phyloP scores from a whole-genome alignment of 1,140 invertebrate species.

The Hylyphantes graminicola region DNA sequence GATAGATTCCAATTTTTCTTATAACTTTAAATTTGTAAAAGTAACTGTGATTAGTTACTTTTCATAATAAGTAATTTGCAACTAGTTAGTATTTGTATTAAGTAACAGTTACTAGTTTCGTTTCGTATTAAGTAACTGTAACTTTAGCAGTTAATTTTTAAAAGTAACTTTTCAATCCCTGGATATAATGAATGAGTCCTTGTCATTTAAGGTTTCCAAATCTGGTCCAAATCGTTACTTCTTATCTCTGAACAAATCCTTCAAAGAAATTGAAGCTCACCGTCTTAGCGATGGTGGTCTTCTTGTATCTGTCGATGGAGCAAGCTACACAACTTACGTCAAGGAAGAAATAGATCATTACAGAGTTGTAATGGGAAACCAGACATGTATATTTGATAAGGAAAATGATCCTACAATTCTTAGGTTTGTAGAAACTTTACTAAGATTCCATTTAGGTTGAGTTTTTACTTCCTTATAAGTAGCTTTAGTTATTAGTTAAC shows the following conservation, averaged over 20 bases:
- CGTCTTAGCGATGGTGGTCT: conserved; percentile 91
- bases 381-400: conserved; percentile 98
- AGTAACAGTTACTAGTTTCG: too few species aligned
- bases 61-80: too few species aligned
- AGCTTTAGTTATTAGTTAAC: too few species aligned
- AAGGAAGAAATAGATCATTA: conserved; percentile 98
- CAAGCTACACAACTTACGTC: conserved; percentile 96
- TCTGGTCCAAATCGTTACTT: conserved; percentile 92
- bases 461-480: too few species aligned
- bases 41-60: too few species aligned
- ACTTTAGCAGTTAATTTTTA: too few species aligned
- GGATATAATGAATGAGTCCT: background rate
- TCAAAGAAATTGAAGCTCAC: conserved; percentile 94
- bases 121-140: too few species aligned
- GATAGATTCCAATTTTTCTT: too few species aligned
- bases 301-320: conserved; percentile 90
- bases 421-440: conserved; percentile 67
- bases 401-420: conserved; percentile 98
- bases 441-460: too few species aligned
- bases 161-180: too few species aligned
- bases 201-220: conserved; percentile 77
- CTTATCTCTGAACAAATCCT: conserved; percentile 91
- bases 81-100: too few species aligned
- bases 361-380: conserved; percentile 96
- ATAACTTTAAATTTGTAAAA: too few species aligned